phyloP scores from a whole-genome alignment of 2,113 vertebrate genomes.

The Bujurquina vittata region DNA sequence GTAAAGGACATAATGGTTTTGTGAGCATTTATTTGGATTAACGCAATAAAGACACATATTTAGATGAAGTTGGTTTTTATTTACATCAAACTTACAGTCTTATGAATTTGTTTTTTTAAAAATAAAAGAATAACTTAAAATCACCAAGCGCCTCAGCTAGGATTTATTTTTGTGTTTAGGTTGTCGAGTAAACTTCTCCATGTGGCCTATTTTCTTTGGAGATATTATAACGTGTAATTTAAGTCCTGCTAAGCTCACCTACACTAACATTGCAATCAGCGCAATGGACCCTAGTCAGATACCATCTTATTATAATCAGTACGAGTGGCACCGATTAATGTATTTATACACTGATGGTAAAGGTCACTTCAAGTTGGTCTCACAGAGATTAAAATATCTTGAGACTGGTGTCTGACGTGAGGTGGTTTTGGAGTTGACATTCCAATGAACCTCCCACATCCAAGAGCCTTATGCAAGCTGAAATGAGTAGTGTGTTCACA shows the following conservation, averaged over 20 bases:
- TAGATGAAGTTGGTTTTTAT: background rate
- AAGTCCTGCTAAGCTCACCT: conserved; percentile 1
- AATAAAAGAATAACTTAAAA: background rate
- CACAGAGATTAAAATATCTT: conserved; percentile 16
- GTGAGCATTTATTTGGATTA: conserved; percentile 19
- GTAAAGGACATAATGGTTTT: background rate
- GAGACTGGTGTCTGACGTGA: background rate
- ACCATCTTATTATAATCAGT: conserved; percentile 57
- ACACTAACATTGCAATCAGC: conserved; percentile 42
- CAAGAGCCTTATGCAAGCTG: background rate
- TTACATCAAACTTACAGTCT: background rate
- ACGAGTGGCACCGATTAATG: conserved; percentile 16
- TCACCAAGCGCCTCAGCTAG: background rate
- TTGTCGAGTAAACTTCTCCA: background rate
- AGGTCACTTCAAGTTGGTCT: conserved; percentile 8
- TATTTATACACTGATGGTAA: background rate
- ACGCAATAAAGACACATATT: background rate
- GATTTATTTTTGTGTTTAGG: background rate
- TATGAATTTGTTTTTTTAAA: background rate
- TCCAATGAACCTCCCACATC: background rate
- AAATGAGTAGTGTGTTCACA: conserved; percentile 28
- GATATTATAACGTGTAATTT: background rate
- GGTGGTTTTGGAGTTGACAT: background rate
- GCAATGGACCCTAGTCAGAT: conserved; percentile 9
- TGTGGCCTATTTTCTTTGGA: background rate